Evolutionary conservation across 2,888 invertebrate genomes (phyloP), one percentile per base, ranked within the genome.

Genomic region (Sthenelais limicola): DNA sequence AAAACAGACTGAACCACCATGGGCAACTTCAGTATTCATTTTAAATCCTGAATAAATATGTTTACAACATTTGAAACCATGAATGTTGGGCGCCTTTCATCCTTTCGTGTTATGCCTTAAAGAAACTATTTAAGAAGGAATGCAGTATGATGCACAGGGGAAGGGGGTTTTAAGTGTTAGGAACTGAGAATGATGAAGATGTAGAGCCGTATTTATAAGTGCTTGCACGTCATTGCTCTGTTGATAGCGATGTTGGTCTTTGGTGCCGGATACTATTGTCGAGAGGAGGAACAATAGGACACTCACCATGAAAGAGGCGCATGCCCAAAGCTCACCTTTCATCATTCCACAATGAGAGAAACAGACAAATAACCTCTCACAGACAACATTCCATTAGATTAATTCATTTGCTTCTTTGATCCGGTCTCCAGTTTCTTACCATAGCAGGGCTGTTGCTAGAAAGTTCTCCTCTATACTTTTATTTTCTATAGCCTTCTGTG

Each of bases 311-410:
- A 56, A 56, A 56, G 56, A 32, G 30, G 56, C 56, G 56, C 56
- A 33, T 33, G 56, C 56, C n/a, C n/a, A n/a, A n/a, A 56, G 56
- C 56, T 56, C 56, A 33, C 56, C 18, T 33, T 56, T 56, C 56
- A 56, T 33, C 56, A 33, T 56, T 56, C 56, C 30, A 33, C 56
- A 28, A 33, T n/a, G 18, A 32, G 32, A 56, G 56, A 21, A 32
- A 33, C 56, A 56, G 56, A 56, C 56, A 56, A 56, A 56, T 56
- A 56, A 56, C 5, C 30, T 33, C 56, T 52, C 24, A 33, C 32
- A 9, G 56, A 24, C 56, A 33, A 56, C 56, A 56, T 56, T 56
- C 56, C 56, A 56, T 56, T 56, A 56, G 56, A 56, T 56, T 56
- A 56, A 56, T 56, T 56, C 56, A 56, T 18, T 24, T 18, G 28